Base-by-base conservation (phyloP, 2,797 vertebrate species). In the Muscicapa striata region DNA sequence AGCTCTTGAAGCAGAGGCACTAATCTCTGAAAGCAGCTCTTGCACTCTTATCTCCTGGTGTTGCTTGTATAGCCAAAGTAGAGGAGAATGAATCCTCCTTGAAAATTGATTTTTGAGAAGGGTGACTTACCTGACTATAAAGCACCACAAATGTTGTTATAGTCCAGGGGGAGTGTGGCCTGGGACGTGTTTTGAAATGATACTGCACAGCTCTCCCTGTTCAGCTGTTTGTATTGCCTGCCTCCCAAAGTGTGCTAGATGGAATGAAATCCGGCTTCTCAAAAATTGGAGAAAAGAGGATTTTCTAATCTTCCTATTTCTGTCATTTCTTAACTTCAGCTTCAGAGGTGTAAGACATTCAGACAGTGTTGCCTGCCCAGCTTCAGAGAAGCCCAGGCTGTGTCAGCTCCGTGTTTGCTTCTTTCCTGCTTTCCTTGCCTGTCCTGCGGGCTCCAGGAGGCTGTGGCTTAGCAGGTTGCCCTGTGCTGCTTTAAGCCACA, bases 11-110 rank as follows among this genome's bases (percentile, higher is more conserved):
- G 78, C 7, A 1, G 8, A 15, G 57, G 32, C 48, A 5, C 64
- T 93, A 77, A 89, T 95, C 84, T 89, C 86, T 76, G 86, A 89
- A 84, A 95, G 78, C 70, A 76, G 73, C 83, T 89, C 70, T 81
- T 73, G 64, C 32, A 5, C 40, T 92, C 62, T 90, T 89, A 87
- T 84, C 72, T 94, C 45, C 21, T 84, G 18, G 8, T 84, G 43
- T 90, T 80, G n/a, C 61, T 70, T 64, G 26, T 46, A 6, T 29
- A 55, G 77, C 32, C 21, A 16, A 88, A 69, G 54, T 21, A 78
- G 58, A 90, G 51, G 38, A 88, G 80, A 91, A 78, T 88, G 83
- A 93, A 88, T 90, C 77, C 76, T 95, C 75, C 79, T 68, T 78
- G 74, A 72, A 88, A 81, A 81, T 32, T 81, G 66, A 72, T 90